Conservation (phyloP, 2,888 invertebrate genomes). For the Aphodius granarius region DNA sequence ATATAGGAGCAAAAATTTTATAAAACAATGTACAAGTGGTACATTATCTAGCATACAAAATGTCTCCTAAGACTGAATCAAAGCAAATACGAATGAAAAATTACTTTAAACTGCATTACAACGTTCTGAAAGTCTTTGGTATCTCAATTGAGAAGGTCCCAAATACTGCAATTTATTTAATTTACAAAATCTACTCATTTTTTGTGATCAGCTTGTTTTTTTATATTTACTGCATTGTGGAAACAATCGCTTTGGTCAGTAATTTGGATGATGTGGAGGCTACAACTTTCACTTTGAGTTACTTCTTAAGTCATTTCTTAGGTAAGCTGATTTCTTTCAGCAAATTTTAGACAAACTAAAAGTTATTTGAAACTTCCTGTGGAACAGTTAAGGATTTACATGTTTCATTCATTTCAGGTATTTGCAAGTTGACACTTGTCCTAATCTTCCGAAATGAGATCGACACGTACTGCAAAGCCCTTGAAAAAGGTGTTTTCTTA, state of each 20-base stretch:
- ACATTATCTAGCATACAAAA: background rate
- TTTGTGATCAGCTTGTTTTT: conserved; percentile 5
- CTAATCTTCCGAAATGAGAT: conserved; percentile 22
- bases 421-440: conserved; percentile 5
- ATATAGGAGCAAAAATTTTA: background rate
- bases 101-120: conserved; percentile 17
- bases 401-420: background rate
- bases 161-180: background rate
- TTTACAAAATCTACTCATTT: conserved; percentile 12
- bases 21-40: background rate
- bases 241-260: conserved; percentile 1
- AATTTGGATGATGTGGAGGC: conserved; percentile 13
- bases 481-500: conserved; percentile 23
- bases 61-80: background rate
- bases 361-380: conserved; percentile 2
- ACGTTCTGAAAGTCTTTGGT: conserved; percentile 9
- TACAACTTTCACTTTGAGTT: conserved; percentile 14
- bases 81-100: background rate
- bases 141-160: conserved; percentile 2
- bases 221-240: background rate
- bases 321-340: conserved; percentile 4
- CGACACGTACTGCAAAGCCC: conserved; percentile 8
- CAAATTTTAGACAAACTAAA: conserved; percentile 20
- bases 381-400: too few relatives aligned
- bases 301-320: conserved; percentile 14